A percentile compares a stretch with the other conserved stretches of the same genome.
Evolutionary conservation across 1,140 invertebrate genomes (phyloP).

Genomic region (Cephus cinctus): DNA sequence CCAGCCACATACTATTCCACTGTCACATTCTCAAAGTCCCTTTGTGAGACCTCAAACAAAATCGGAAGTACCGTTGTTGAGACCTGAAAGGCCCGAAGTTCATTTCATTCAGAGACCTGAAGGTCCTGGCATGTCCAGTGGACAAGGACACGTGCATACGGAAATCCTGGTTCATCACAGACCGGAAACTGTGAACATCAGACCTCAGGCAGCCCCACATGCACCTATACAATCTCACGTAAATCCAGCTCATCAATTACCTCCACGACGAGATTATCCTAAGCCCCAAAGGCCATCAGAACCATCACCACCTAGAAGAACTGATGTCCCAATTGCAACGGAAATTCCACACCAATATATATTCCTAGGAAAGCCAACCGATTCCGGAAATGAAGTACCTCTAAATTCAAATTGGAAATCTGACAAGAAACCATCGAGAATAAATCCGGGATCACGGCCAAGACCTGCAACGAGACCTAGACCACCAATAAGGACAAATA

Average conservation of each 20-base stretch:
- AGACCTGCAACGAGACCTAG: conserved; percentile 37
- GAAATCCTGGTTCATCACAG: conserved; percentile 50
- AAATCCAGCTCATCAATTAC: conserved; percentile 23
- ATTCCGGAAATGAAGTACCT: conserved; percentile 34
- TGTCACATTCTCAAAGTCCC: conserved; percentile 25
- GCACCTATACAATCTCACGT: conserved; percentile 15
- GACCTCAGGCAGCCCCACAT: conserved; percentile 27
- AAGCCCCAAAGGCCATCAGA: conserved; percentile 36
- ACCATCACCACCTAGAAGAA: conserved; percentile 43
- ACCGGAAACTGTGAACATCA: conserved; percentile 36
- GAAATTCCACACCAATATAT: conserved; percentile 37
- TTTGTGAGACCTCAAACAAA: conserved; percentile 23
- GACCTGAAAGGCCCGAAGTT: conserved; percentile 16
- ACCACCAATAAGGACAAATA: conserved; percentile 24
- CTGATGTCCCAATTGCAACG: conserved; percentile 31
- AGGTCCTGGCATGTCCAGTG: conserved; percentile 22
- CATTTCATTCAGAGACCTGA: conserved; percentile 30
- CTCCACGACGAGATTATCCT: conserved; percentile 37
- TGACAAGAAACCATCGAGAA: conserved; percentile 41
- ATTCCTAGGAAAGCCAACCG: conserved; percentile 29
- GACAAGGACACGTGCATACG: conserved; percentile 46
- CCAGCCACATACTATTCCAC: conserved; percentile 33
- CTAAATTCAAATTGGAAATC: conserved; percentile 39
- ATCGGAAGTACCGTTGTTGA: conserved; percentile 22
- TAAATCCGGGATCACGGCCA: conserved; percentile 25